Base-by-base conservation (phyloP, 2,113 vertebrate species). In the Crotalus horridus region DNA sequence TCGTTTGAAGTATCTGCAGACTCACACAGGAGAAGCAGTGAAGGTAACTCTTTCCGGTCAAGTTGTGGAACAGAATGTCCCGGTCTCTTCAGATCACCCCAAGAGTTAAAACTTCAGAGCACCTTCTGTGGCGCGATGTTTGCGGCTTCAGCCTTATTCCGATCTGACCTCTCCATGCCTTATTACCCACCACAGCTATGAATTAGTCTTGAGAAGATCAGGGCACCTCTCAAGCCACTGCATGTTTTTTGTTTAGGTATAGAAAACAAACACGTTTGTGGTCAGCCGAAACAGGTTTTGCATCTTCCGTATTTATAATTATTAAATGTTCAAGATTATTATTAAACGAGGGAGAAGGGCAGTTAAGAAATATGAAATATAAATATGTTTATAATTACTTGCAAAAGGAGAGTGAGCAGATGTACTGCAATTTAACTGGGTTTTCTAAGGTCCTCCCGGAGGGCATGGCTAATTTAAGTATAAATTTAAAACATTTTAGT, bases 21-120 rank as follows among this genome's bases (percentile, higher is more conserved):
- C 98, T 21, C 99, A 99, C 90, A 98, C 94, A 48, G 97, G 97
- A 0, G 98, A 99, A 92, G 98, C 98, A 17, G 95, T 99, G 43
- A 99, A 99, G 99, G 99, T 99, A 97, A 5, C 20, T 24, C 4
- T 5, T 51, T 51, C 0, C 0, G 20, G 74, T 13, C 3, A 12
- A 56, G 6, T 39, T 39, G 5, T 29, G 24, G 33, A 39, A 12
- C 0, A 15, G 10, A 64, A 21, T 3, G 23, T 9, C 43, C 11
- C 15, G 4, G 1, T 21, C 33, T 17, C 23, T 11, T 56, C 58
- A 21, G 69, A 24, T 17, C 1, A 21, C 21, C 85, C 53, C 26
- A 24, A 48, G 7, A 20, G 17, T 29, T 59, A 1, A 48, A 11
- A 29, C 17, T 33, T 24, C 53, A 43, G 55, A 43, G 61, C 1